phyloP scores from a whole-genome alignment of 1,140 invertebrate species.

The Achatina immaculata region DNA sequence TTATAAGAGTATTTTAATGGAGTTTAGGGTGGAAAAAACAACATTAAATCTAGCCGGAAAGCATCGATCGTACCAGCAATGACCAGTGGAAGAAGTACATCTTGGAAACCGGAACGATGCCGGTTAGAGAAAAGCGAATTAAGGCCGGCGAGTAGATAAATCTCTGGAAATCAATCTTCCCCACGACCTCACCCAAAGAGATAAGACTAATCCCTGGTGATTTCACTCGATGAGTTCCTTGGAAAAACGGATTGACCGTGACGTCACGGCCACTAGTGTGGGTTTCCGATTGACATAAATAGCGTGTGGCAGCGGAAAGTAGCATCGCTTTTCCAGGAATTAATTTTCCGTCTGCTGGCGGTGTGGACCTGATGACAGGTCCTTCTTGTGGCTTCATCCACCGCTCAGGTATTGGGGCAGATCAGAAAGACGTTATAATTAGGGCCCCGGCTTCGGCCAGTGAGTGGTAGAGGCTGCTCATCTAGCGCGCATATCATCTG shows the following conservation, averaged over 20 bases:
- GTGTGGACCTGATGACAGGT: background rate
- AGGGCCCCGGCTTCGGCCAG: too few species aligned
- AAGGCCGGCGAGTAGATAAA: constrained; percentile 32
- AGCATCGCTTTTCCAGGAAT: background rate
- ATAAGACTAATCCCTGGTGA: constrained; percentile 35
- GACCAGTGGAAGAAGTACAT: background rate
- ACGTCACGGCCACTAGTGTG: constrained; percentile 26
- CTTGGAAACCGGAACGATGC: background rate
- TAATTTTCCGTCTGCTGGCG: constrained; percentile 26
- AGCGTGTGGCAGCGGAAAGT: background rate
- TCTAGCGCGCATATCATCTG: too few species aligned
- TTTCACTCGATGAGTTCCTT: constrained; percentile 14
- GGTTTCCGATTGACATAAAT: constrained; percentile 32
- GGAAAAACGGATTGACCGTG: constrained; percentile 32
- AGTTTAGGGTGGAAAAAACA: too few species aligned
- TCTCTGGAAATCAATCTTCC: constrained; percentile 32
- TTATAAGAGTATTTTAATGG: too few species aligned
- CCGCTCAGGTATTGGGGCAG: background rate
- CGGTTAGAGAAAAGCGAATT: constrained; percentile 19
- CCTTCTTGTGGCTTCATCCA: background rate
- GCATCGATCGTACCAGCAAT: constrained; percentile 14
- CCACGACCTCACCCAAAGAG: constrained; percentile 8
- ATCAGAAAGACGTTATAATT: background rate
- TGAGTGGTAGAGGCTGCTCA: too few species aligned
- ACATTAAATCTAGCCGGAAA: too few species aligned